Conservation (phyloP, 2,797 vertebrate genomes). For the Hipposideros larvatus region DNA sequence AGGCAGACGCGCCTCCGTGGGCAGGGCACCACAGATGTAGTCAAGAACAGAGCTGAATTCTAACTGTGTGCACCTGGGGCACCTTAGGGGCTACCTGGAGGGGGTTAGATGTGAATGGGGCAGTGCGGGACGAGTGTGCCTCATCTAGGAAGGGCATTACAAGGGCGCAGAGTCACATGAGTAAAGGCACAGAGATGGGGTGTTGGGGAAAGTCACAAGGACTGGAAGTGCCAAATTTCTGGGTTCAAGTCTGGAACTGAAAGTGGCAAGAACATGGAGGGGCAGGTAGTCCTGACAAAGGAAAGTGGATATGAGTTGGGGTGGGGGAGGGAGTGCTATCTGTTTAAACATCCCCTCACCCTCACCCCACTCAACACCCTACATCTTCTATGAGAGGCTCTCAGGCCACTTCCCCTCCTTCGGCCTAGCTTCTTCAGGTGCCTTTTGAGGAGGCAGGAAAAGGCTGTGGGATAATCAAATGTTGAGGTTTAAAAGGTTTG, state of each 20-base stretch:
- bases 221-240: neutral
- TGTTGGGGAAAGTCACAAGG: accelerated
- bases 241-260: neutral
- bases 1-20: accelerated
- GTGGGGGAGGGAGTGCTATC: neutral
- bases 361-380: neutral
- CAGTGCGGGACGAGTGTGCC: neutral
- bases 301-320: neutral
- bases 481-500: neutral
- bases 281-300: neutral
- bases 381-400: neutral
- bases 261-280: neutral
- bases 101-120: neutral
- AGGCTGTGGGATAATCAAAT: accelerated
- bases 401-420: neutral
- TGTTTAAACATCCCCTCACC: accelerated
- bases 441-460: neutral
- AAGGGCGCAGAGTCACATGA: neutral
- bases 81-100: neutral
- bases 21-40: neutral
- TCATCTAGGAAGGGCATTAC: neutral
- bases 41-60: neutral
- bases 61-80: neutral
- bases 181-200: neutral
- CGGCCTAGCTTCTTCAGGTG: accelerated